Evolutionary conservation across 2,888 invertebrate genomes (phyloP).

Genomic region (Acanthopleura granulata): DNA sequence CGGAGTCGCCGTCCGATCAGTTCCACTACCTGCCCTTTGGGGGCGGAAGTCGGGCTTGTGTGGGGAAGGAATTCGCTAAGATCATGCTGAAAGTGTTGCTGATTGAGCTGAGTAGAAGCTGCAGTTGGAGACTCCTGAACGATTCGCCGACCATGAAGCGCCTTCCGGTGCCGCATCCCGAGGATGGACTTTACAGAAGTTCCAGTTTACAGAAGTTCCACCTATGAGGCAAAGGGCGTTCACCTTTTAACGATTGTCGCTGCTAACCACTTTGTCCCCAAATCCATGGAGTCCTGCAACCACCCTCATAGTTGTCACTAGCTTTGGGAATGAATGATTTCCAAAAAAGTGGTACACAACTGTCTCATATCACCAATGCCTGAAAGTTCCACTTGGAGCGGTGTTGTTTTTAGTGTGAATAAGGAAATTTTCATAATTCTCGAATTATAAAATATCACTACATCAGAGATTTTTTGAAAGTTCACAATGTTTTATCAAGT

Average conservation of each 20-base stretch:
- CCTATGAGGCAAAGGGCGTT: constrained; percentile 10
- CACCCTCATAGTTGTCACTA: too few relatives aligned
- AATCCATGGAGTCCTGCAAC: too few relatives aligned
- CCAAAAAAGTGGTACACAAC: too few relatives aligned
- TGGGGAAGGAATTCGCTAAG: constrained; percentile 59
- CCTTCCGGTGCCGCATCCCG: not conserved
- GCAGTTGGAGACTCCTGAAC: constrained; percentile 51
- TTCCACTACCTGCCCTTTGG: constrained; percentile 62
- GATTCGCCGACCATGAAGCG: constrained; percentile 23
- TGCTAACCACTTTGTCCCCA: not conserved
- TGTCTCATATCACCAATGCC: too few relatives aligned
- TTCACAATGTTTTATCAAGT: too few relatives aligned
- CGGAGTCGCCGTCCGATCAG: constrained; percentile 21
- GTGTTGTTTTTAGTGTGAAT: too few relatives aligned
- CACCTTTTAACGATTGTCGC: not conserved
- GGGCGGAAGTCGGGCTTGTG: constrained; percentile 57
- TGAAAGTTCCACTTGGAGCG: too few relatives aligned
- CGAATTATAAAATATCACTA: too few relatives aligned
- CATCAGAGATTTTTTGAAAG: too few relatives aligned
- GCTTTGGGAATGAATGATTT: too few relatives aligned
- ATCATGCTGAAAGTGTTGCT: constrained; percentile 54
- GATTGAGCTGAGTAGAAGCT: constrained; percentile 52
- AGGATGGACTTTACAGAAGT: not conserved
- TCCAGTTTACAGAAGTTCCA: not conserved
- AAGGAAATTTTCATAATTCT: too few relatives aligned